Evolutionary conservation across 2,797 vertebrate genomes (phyloP), one percentile per base, ranked within the genome.

Genomic region (Heteromormyrus szaboi): DNA sequence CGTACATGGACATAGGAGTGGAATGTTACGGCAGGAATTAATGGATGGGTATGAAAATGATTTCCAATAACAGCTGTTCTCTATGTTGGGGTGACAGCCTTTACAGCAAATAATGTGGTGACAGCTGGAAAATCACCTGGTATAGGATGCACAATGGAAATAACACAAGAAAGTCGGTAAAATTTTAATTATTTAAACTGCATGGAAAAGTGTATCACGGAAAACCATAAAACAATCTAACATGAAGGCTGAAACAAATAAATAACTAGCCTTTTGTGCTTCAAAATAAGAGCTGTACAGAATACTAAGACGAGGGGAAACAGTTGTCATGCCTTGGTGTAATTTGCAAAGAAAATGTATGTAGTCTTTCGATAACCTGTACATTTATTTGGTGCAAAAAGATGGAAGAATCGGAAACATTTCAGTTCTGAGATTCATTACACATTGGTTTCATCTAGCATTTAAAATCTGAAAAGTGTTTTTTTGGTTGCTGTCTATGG

Each of bases 141-240:
- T 19, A 41, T n/a, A 44, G 25, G 2, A 72, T 6, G 29, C 4
- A 17, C 72, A 7, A 41, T 79, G 25, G 7, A 79, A 79, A 79
- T 41, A 44, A 41, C 33, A 41, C 4, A 7, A 76, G 12, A 76
- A 33, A 72, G 68, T 37, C 0, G 1, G 14, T 41, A 33, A 19
- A 41, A 7, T 41, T 76, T 41, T 76, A 19, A 14, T 79, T 44
- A 25, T 50, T 29, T 29, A 51, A 85, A 29, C 46, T 33, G 83
- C 22, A 85, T 50, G 29, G 83, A 29, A 50, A 53, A 33, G 14
- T 50, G n/a, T 53, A 48, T 51, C 83, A 14, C 1, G 72, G 41
- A 79, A 76, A 91, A 91, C 92, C 89, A 95, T 90, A 89, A 94
- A 92, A 93, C 93, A 90, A 91, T 92, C 87, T 93, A 87, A 86